These are phyloP conservation scores for Trichomalopsis sarcophagae DNA, from an alignment of 1,140 invertebrate genomes.

Conservation along the genomic window DNA sequence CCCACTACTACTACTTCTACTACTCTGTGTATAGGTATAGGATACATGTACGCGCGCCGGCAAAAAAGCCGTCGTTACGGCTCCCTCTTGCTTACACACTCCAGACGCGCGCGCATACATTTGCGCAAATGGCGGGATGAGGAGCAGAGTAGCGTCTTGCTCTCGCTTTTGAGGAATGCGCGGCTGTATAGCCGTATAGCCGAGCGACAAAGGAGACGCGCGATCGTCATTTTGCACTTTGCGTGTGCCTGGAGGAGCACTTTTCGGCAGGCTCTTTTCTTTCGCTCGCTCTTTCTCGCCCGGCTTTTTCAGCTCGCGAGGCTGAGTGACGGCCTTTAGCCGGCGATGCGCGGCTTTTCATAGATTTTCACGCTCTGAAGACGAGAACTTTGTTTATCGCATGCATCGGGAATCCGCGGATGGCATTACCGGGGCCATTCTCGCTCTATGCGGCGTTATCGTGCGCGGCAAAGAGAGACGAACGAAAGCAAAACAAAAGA, in stretches of 20 bases:
- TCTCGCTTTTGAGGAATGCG: not conserved
- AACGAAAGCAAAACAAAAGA: not conserved
- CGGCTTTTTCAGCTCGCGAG: not conserved
- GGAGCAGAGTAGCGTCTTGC: slow-evolving; percentile 4
- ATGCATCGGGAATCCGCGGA: no score
- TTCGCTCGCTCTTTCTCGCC: not conserved
- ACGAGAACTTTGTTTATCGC: not conserved
- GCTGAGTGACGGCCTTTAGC: not conserved
- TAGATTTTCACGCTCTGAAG: not conserved
- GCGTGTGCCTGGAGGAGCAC: not conserved
- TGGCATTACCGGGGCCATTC: no score
- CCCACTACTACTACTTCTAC: not conserved
- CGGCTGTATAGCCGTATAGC: not conserved
- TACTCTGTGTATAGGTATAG: no score
- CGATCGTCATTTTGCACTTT: slow-evolving; percentile 42
- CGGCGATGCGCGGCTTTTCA: not conserved
- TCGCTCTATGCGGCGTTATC: no score
- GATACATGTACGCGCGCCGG: not conserved
- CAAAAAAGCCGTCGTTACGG: not conserved
- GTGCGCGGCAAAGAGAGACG: no score
- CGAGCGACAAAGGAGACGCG: not conserved
- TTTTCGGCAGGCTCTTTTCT: slow-evolving; percentile 22
- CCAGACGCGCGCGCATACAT: not conserved
- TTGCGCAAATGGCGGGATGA: not conserved
- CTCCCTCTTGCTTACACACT: no score